These are phyloP conservation scores for Ferrisia virgata DNA, from an alignment of 2,888 invertebrate species.

Conservation along the genomic window DNA sequence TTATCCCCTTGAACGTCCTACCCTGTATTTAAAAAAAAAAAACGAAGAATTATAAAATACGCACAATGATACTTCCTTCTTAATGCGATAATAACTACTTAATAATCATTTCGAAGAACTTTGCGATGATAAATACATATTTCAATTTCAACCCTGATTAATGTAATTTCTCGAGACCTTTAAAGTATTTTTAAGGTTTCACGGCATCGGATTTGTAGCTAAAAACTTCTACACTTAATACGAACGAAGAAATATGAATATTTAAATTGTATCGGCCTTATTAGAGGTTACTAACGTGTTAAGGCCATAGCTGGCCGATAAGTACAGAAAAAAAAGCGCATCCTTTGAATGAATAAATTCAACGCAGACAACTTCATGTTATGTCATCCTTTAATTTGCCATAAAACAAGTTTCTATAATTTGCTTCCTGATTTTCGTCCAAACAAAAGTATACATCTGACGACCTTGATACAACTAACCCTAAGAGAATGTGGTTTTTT, in stretches of 20 bases:
- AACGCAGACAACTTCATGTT: not conserved
- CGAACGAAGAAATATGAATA: not conserved
- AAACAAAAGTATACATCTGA: not conserved
- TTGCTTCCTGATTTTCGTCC: not conserved
- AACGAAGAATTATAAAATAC: slow-evolving; percentile 22
- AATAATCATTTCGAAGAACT: slow-evolving; percentile 14
- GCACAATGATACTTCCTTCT: not conserved
- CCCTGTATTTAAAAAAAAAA: slow-evolving; percentile 72
- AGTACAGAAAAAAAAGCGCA: not conserved
- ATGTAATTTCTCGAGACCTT: slow-evolving; percentile 14
- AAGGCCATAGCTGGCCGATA: not conserved
- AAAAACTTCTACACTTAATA: not conserved
- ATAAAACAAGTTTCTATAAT: not conserved
- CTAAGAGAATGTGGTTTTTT: slow-evolving; percentile 11
- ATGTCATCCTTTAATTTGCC: not conserved
- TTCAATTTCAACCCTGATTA: slow-evolving; percentile 16
- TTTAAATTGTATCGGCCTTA: slow-evolving; percentile 22
- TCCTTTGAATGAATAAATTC: not conserved
- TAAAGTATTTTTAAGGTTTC: not conserved
- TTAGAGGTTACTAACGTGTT: slow-evolving; percentile 9
- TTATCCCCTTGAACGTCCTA: slow-evolving; percentile 70
- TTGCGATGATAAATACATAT: not conserved
- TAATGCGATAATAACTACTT: slow-evolving; percentile 1
- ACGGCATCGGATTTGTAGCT: not conserved
- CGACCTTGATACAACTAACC: slow-evolving; percentile 3